Evolutionary conservation across 2,113 vertebrate genomes (phyloP).

Genomic region (Aramus guarauna): DNA sequence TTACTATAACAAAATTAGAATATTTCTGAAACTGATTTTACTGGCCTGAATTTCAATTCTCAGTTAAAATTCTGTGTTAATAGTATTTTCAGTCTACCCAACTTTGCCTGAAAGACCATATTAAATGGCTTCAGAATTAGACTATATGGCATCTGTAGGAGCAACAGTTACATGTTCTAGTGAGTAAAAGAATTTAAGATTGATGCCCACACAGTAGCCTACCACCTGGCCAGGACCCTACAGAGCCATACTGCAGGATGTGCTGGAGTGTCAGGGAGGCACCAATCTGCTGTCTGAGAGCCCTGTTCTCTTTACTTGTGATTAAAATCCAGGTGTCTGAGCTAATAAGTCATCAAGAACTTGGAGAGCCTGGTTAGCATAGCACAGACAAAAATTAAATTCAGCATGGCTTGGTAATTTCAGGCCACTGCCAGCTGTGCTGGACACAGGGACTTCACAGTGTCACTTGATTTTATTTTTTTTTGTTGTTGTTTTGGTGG

Average conservation of each 20-base stretch:
- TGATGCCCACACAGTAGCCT: neutral
- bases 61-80: neutral
- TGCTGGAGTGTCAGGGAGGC: neutral
- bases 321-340: neutral
- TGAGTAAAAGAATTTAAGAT: neutral
- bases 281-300: neutral
- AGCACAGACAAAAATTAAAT: neutral
- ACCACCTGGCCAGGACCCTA: neutral
- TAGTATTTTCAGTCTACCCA: neutral
- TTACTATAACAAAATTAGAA: neutral
- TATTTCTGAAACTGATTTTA: neutral
- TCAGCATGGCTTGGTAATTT: neutral
- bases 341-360: neutral
- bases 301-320: neutral
- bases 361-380: neutral
- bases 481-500: too few relatives aligned
- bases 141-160: neutral
- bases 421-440: neutral
- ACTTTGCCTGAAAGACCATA: neutral
- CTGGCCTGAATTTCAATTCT: neutral
- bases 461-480: neutral
- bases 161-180: neutral
- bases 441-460: neutral
- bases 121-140: neutral
- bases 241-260: neutral